A percentile compares a stretch with the other conserved stretches of the same genome.
These are phyloP conservation scores for Diarsia rubi DNA, from an alignment of 2,888 invertebrate species.

Conservation along the genomic window DNA sequence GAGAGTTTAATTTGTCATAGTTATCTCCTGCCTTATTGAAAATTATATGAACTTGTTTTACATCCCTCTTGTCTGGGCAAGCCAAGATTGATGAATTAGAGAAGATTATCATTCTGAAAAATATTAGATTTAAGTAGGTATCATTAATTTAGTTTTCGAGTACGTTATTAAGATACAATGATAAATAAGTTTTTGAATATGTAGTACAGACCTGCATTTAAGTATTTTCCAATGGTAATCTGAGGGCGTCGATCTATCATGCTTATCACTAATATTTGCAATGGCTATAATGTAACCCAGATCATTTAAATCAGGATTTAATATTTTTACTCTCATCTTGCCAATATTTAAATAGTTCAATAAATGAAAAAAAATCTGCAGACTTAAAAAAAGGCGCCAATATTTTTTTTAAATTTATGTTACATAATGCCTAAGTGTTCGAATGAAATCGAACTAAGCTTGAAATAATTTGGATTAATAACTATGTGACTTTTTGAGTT, in stretches of 20 bases:
- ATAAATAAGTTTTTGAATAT: neutral
- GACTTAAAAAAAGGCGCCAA: slow-evolving; percentile 23
- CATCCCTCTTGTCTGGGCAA: slow-evolving; percentile 83
- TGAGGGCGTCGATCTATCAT: slow-evolving; percentile 87
- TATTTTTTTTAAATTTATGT: neutral
- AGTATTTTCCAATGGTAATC: slow-evolving; percentile 88
- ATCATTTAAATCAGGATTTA: slow-evolving; percentile 78
- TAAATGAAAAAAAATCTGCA: too few relatives aligned
- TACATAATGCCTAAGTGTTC: neutral
- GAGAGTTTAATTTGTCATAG: slow-evolving; percentile 81
- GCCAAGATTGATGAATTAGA: slow-evolving; percentile 84
- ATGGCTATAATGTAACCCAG: slow-evolving; percentile 81
- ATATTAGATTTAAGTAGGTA: neutral
- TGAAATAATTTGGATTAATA: neutral
- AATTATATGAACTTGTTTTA: slow-evolving; percentile 83
- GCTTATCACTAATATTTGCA: slow-evolving; percentile 84
- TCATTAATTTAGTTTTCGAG: neutral
- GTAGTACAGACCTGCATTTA: slow-evolving; percentile 81
- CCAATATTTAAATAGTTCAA: neutral
- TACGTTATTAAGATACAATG: neutral
- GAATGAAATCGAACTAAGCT: neutral
- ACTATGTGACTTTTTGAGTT: neutral
- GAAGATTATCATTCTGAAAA: slow-evolving; percentile 86
- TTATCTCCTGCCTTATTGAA: slow-evolving; percentile 82
- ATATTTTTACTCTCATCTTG: slow-evolving; percentile 80